These are phyloP conservation scores for Tapera naevia DNA, from an alignment of 2,797 vertebrate species.

Conservation along the genomic window DNA sequence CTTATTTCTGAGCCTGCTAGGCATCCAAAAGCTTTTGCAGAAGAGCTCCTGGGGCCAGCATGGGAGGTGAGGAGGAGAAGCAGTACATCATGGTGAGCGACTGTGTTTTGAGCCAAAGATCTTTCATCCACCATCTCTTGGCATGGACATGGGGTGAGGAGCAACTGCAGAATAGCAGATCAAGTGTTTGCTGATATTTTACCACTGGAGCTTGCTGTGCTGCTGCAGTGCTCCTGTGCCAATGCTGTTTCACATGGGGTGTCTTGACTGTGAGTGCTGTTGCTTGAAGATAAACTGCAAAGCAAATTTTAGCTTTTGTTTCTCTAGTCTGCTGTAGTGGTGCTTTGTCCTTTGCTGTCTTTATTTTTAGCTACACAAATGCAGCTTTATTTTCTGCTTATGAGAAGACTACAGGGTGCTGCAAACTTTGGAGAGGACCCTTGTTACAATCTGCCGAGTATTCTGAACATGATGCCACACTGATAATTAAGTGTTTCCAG, in stretches of 20 bases:
- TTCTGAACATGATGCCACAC: not conserved
- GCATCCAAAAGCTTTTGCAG: too few species aligned
- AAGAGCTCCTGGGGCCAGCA: too few species aligned
- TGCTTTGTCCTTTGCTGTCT: not conserved
- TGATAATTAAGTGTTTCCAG: not conserved
- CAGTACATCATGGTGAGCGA: not conserved
- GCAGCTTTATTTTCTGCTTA: not conserved
- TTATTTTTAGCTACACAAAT: not conserved
- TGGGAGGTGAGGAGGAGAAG: not conserved
- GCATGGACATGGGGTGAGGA: not conserved
- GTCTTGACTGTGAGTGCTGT: not conserved
- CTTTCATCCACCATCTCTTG: not conserved
- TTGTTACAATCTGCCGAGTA: fast-evolving
- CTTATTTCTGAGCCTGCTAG: too few species aligned
- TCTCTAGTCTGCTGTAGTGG: not conserved
- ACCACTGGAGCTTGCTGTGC: not conserved
- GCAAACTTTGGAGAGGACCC: not conserved
- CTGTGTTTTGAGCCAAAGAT: not conserved
- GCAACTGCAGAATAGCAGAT: not conserved
- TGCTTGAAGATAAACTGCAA: not conserved
- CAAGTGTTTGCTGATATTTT: not conserved
- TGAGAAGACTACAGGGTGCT: fast-evolving
- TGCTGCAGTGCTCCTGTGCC: not conserved
- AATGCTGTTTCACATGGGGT: fast-evolving
- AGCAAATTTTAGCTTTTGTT: not conserved